Evolutionary conservation across 2,113 vertebrate species (phyloP), one percentile per base, ranked within the genome.

Genomic region (Erpornis zantholeuca): DNA sequence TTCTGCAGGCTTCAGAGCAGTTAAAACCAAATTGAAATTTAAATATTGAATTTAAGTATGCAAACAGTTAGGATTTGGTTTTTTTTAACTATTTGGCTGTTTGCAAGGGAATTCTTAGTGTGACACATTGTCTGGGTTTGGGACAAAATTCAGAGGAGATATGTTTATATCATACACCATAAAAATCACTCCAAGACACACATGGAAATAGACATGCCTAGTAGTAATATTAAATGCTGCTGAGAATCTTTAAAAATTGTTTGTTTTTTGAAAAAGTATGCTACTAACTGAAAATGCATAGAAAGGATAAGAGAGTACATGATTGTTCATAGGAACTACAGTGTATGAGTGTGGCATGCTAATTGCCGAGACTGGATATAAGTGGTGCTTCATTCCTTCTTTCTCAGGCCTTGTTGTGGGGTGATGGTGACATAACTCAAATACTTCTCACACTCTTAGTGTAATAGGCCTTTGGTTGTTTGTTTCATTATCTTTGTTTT

Each of bases 381-480:
- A 78, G 50, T 25, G 42, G 6, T 79, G 22, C 94, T 96, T 96
- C 56, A 45, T 97, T 97, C 93, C 78, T 76, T 97, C 79, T 96
- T 97, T 94, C 94, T 82, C 96, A 99, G 98, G 98, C 98, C 25
- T 99, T 98, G 35, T 94, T 99, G 95, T 96, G 91, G 85, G 98
- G 97, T 77, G 98, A 98, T 96, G 98, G 98, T 97, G 98, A 53
- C 98, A 94, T 95, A 98, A 97, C 86, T 98, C 98, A 52, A 98
- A 97, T 82, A 97, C 96, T 97, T 98, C 98, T 96, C 98, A 78
- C 97, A 97, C 98, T 98, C 98, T 99, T 99, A 99, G 99, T 99
- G 56, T 95, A 27, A 69, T 11, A 49, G 68, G 44, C 59, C 64
- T 77, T 82, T 60, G 31, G 40, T 86, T 70, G 35, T 44, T 88